These are phyloP conservation scores for Numenius phaeopus DNA, from an alignment of 2,797 vertebrate species.

Conservation along the genomic window DNA sequence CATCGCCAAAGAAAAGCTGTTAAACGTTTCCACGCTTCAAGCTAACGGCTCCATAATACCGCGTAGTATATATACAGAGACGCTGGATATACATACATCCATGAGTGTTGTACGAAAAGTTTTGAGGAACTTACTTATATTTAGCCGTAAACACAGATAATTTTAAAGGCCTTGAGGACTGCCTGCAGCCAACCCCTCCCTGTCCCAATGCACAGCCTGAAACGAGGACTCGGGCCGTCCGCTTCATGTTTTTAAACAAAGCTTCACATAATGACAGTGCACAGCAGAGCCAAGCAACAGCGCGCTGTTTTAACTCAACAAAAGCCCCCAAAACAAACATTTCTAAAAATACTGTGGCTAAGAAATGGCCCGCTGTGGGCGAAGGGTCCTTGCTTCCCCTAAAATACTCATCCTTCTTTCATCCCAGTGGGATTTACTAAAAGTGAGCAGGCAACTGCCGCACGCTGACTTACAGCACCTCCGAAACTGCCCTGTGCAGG, in stretches of 20 bases:
- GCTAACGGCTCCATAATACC: not conserved
- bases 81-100: conserved; percentile 9
- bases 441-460: not conserved
- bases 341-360: not conserved
- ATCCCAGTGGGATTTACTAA: not conserved
- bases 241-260: conserved; percentile 52
- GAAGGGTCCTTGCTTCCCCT: not conserved
- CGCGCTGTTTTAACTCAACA: conserved; percentile 17
- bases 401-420: not conserved
- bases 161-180: conserved; percentile 33
- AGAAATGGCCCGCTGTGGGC: not conserved
- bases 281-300: not conserved
- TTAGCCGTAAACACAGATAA: conserved; percentile 74
- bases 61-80: not conserved
- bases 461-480: not conserved
- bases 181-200: not conserved
- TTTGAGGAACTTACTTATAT: conserved; percentile 50
- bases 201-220: not conserved
- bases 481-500: fast-evolving
- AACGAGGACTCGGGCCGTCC: not conserved
- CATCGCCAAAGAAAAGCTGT: not conserved
- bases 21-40: conserved; percentile 36
- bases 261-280: not conserved
- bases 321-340: not conserved
- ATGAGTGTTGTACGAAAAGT: conserved; percentile 28